Conservation (phyloP, 2,888 invertebrate genomes). For the Eupeodes latifasciatus region DNA sequence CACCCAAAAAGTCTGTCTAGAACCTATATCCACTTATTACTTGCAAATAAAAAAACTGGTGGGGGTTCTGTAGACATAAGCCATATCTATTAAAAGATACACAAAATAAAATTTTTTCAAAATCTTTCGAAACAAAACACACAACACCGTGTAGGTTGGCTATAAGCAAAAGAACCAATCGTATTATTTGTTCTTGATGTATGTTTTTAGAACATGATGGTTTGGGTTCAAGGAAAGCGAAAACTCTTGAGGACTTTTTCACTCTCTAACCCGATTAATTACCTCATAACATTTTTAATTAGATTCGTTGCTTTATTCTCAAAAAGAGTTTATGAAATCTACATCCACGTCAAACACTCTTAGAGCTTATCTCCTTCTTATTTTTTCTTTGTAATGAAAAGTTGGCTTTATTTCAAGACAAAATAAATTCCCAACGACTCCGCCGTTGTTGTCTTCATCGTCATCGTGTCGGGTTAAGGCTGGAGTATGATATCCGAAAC, state of each 20-base stretch:
- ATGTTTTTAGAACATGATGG: constrained; percentile 3
- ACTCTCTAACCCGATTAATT: constrained; percentile 51
- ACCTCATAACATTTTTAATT: constrained; percentile 64
- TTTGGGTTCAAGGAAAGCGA: not conserved
- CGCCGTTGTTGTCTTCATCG: no score
- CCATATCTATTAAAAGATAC: no score
- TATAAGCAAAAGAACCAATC: not conserved
- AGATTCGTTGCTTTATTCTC: constrained; percentile 49
- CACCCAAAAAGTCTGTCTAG: no score
- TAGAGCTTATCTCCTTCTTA: not conserved
- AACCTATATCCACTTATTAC: no score
- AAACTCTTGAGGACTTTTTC: not conserved
- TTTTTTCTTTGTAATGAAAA: constrained; percentile 29
- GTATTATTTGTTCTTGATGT: not conserved
- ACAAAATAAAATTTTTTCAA: no score
- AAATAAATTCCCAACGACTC: constrained; percentile 48
- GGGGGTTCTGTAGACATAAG: no score
- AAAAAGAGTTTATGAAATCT: constrained; percentile 30
- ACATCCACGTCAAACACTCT: constrained; percentile 37
- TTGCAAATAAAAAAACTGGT: no score
- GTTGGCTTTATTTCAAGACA: constrained; percentile 45
- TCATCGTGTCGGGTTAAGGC: no score
- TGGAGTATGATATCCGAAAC: no score
- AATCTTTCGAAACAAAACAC: not conserved
- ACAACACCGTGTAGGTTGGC: no score